These are phyloP conservation scores for Tachysurus fulvidraco DNA, from an alignment of 2,113 vertebrate genomes.

Conservation along the genomic window DNA sequence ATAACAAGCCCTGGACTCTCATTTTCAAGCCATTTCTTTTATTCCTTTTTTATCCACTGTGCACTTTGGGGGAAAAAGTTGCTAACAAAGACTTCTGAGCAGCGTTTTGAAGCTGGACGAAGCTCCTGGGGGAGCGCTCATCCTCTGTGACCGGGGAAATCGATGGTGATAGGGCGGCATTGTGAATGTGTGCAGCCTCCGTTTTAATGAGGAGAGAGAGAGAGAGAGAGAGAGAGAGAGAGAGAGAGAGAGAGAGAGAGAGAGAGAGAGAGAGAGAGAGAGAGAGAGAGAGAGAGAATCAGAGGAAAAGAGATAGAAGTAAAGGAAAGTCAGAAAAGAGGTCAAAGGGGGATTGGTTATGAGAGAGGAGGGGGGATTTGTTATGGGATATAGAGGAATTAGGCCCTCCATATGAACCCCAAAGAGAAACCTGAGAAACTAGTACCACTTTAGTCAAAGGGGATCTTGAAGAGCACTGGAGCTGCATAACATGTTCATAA, in stretches of 20 bases:
- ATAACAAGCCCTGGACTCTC: constrained; percentile 46
- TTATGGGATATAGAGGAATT: constrained; percentile 49
- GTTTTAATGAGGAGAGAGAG: constrained; percentile 47
- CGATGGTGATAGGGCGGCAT: constrained; percentile 38
- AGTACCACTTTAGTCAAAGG: not conserved
- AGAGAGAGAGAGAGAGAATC: constrained; percentile 20
- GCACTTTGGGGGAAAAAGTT: constrained; percentile 46
- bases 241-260: not conserved
- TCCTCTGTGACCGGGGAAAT: constrained; percentile 48
- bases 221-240: not conserved
- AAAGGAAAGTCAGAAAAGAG: not conserved
- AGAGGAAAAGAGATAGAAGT: not conserved
- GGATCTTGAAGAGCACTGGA: not conserved
- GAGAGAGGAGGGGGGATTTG: constrained; percentile 51
- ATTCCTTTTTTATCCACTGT: constrained; percentile 42
- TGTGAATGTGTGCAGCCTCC: constrained; percentile 33
- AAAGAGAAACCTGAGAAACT: constrained; percentile 43
- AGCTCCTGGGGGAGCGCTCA: constrained; percentile 38
- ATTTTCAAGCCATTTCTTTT: constrained; percentile 53
- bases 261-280: constrained; percentile 8
- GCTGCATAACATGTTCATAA: not conserved
- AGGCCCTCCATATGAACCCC: constrained; percentile 43
- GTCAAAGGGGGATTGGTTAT: constrained; percentile 58
- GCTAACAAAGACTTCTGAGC: constrained; percentile 57
- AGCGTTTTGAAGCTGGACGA: constrained; percentile 52